Base-by-base conservation (phyloP, 2,888 invertebrate species). In the Lordiphosa andalusiaca region DNA sequence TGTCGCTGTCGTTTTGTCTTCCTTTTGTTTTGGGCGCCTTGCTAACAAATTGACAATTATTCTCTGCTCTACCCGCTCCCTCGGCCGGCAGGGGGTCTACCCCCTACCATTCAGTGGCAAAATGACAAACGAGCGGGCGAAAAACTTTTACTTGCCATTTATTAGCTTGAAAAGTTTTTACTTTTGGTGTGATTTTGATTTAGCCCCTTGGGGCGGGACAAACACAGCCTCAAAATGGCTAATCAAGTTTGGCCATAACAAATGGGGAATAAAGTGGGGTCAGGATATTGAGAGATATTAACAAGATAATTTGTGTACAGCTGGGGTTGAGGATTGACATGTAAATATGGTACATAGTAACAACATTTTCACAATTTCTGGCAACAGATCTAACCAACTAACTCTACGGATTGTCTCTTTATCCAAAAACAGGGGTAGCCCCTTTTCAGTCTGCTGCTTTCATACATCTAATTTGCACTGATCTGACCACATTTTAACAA, bases 31-130 rank as follows among this genome's bases (percentile, higher is more conserved):
- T 49, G 41, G 33, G 36, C 41, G 48, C 23, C 42, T 53, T 44
- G 37, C 81, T 61, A 80, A 72, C 76, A 63, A 74, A 80, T 74
- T 80, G 81, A 74, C 73, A 74, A 74, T 74, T 74, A 74, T 80
- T 72, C 69, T 33, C 67, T 69, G 69, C 9, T 30, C 9, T 30
- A 30, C 30, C 30, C 30, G 52, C 55, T 62, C 56, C 58, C 42
- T n/a, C 6, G 53, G 23, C 36, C 51, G 35, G 37, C 49, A n/a
- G 12, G 10, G 6, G 6, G 25, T 21, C 25, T 6, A 0, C 36
- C 33, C 42, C 40, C 39, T 2, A 16, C 16, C 25, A 21, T 13
- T 41, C 16, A 23, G 19, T 58, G 49, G 52, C 23, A 40, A 80
- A 72, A 74, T 76, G 81, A 74, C 76, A 74, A 74, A 74, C 73